Percentiles rank a stretch among this genome's conserved stretches.
These are phyloP conservation scores for Craterocephalus amniculus DNA, from an alignment of 2,797 vertebrate genomes.

Conservation along the genomic window DNA sequence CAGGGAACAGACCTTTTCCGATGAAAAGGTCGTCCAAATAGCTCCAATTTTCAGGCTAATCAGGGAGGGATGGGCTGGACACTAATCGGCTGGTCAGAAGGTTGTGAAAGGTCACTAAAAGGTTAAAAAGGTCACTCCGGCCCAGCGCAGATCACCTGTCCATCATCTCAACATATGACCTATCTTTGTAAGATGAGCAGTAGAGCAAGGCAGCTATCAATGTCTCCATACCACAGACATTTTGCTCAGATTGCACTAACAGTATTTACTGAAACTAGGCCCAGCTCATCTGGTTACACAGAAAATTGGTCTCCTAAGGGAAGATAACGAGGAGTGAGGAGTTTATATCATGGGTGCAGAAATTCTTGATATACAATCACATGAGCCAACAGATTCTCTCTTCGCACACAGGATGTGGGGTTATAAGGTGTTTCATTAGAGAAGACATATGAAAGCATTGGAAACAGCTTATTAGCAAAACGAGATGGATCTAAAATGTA, in stretches of 20 bases:
- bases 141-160: constrained; percentile 70
- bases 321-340: constrained; percentile 41
- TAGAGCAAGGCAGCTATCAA: constrained; percentile 56
- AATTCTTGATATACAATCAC: constrained; percentile 34
- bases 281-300: constrained; percentile 38
- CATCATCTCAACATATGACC: constrained; percentile 71
- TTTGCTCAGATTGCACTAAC: constrained; percentile 37
- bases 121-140: constrained; percentile 68
- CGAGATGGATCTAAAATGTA: not conserved
- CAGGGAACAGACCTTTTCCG: constrained; percentile 72
- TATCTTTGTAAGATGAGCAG: constrained; percentile 59
- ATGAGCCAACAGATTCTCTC: constrained; percentile 19
- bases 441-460: not conserved
- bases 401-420: not conserved
- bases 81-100: constrained; percentile 76
- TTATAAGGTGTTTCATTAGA: not conserved
- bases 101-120: constrained; percentile 76
- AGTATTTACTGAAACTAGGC: constrained; percentile 43
- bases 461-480: not conserved
- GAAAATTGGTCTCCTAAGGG: constrained; percentile 59
- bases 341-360: constrained; percentile 30
- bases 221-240: constrained; percentile 30
- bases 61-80: constrained; percentile 62
- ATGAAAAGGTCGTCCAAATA: constrained; percentile 78
- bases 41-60: constrained; percentile 72